Evolutionary conservation across 1,140 invertebrate genomes (phyloP).

Genomic region (Aleiodes sp.): DNA sequence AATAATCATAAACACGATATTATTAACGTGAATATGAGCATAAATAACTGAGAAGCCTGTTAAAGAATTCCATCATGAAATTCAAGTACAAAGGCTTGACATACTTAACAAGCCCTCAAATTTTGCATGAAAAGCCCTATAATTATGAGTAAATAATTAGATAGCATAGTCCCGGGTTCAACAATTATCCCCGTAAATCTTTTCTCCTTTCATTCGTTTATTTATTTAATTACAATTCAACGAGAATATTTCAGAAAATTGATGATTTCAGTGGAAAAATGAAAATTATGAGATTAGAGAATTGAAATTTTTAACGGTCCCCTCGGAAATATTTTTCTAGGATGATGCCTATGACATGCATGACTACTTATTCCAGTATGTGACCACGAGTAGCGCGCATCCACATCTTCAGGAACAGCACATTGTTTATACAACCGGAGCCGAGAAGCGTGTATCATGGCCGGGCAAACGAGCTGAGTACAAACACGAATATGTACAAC

Average conservation of each 20-base stretch:
- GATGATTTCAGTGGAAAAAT: not conserved
- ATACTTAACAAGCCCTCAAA: too few relatives aligned
- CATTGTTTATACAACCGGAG: conserved; percentile 67
- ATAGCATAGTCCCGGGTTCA: too few relatives aligned
- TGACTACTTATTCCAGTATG: conserved; percentile 69
- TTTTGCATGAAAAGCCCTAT: too few relatives aligned
- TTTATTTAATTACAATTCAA: not conserved
- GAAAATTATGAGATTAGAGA: not conserved
- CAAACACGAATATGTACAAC: conserved; percentile 71
- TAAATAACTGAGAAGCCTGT: too few relatives aligned
- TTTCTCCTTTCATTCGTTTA: too few relatives aligned
- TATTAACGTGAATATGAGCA: too few relatives aligned
- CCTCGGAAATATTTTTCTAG: conserved; percentile 44
- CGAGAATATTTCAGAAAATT: conserved; percentile 22
- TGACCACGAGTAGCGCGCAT: conserved; percentile 63
- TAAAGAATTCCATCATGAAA: too few relatives aligned
- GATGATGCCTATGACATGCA: conserved; percentile 63
- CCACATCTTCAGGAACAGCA: conserved; percentile 68
- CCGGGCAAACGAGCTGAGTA: conserved; percentile 66
- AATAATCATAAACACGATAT: not conserved
- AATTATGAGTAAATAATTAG: too few relatives aligned
- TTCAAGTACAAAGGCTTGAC: too few relatives aligned
- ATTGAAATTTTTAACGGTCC: not conserved
- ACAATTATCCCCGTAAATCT: too few relatives aligned
- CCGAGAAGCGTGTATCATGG: conserved; percentile 72